Evolutionary conservation across 2,888 invertebrate species (phyloP).

Genomic region (Chironomus tentans): DNA sequence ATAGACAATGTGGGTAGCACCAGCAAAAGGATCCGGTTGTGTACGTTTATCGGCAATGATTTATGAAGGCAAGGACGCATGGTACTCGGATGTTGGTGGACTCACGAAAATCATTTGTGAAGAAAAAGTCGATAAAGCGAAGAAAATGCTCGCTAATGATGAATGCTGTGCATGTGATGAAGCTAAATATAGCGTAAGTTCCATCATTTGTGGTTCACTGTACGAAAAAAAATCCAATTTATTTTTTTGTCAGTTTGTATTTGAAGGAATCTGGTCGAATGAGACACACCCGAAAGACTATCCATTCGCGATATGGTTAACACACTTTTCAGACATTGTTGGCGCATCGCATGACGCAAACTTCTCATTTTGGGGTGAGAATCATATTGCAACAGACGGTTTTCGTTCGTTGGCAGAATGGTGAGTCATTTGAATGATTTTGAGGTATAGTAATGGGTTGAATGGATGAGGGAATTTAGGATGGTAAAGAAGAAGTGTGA

Average conservation of each 20-base stretch:
- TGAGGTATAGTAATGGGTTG: too few species aligned
- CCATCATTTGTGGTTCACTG: background rate
- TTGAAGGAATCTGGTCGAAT: conserved; percentile 92
- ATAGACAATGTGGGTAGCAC: conserved; percentile 71
- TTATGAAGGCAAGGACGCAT: conserved; percentile 64
- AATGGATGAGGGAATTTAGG: too few species aligned
- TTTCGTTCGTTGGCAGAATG: conserved; percentile 60
- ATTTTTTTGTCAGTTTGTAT: conserved; percentile 53
- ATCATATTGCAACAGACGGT: conserved; percentile 77
- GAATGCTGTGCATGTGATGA: conserved; percentile 92
- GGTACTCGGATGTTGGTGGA: conserved; percentile 85
- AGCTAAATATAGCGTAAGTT: conserved; percentile 78
- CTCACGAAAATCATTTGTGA: conserved; percentile 74
- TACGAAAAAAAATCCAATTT: background rate
- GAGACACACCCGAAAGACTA: conserved; percentile 94
- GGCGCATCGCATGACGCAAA: conserved; percentile 87
- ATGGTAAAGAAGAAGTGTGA: too few species aligned
- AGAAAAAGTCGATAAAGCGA: conserved; percentile 52
- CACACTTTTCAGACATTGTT: conserved; percentile 95
- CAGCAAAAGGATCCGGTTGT: conserved; percentile 75
- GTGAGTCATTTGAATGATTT: background rate
- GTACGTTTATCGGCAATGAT: conserved; percentile 84
- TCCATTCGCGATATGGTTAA: conserved; percentile 79
- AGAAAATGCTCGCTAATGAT: conserved; percentile 45
- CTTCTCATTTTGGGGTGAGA: conserved; percentile 87